phyloP scores from a whole-genome alignment of 2,888 invertebrate species.

The Tinea trinotella region DNA sequence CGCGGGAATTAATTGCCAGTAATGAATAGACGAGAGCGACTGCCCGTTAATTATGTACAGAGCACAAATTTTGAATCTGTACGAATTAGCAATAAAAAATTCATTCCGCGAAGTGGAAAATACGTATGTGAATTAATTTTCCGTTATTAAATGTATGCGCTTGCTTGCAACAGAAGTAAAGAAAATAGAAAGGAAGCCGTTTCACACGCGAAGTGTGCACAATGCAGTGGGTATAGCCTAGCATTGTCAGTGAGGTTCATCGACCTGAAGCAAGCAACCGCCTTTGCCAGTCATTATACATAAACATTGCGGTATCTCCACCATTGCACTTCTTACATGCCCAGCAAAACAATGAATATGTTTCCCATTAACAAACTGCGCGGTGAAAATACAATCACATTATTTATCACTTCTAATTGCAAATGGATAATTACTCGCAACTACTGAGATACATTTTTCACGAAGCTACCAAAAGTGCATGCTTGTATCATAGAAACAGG shows the following conservation, averaged over 20 bases:
- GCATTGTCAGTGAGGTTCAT: slow-evolving; percentile 14
- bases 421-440: slow-evolving; percentile 2
- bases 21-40: slow-evolving; percentile 72
- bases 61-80: slow-evolving; percentile 14
- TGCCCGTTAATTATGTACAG: slow-evolving; percentile 62
- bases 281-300: slow-evolving; percentile 13
- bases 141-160: slow-evolving; percentile 20
- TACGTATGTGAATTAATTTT: slow-evolving; percentile 24
- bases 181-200: slow-evolving; percentile 17
- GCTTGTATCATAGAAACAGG: too few species aligned
- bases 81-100: slow-evolving; percentile 20
- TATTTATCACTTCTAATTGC: background rate
- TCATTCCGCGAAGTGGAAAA: slow-evolving; percentile 16
- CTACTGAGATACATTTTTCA: too few species aligned
- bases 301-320: slow-evolving; percentile 16
- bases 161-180: slow-evolving; percentile 4
- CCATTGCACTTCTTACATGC: slow-evolving; percentile 13
- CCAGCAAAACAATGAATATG: slow-evolving; percentile 6
- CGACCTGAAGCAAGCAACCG: slow-evolving; percentile 9
- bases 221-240: slow-evolving; percentile 8
- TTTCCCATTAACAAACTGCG: slow-evolving; percentile 4
- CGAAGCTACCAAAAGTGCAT: too few species aligned
- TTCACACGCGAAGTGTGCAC: slow-evolving; percentile 13
- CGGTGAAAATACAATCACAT: background rate
- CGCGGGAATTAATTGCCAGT: slow-evolving; percentile 72